These are phyloP conservation scores for Gnathonemus longibarbis DNA, from an alignment of 2,113 vertebrate species.

Conservation along the genomic window DNA sequence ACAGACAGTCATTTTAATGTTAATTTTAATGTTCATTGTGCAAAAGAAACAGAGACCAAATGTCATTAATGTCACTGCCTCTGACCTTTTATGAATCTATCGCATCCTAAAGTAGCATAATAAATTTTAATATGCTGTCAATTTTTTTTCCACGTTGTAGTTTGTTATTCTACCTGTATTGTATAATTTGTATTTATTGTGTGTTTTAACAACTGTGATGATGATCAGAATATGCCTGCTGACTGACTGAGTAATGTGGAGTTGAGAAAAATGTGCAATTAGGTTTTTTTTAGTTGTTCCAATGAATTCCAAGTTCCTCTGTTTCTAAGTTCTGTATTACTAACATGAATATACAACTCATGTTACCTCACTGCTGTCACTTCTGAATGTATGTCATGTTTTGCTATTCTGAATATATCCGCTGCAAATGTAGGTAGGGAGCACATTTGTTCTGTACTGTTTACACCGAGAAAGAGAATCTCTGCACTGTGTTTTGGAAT, in stretches of 20 bases:
- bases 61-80: background rate
- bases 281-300: background rate
- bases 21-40: background rate
- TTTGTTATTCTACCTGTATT: slow-evolving; percentile 3
- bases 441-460: background rate
- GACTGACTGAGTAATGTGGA: slow-evolving; percentile 24
- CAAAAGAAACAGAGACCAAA: background rate
- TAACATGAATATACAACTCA: background rate
- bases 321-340: background rate
- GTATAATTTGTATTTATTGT: slow-evolving; percentile 10
- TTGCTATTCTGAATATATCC: background rate
- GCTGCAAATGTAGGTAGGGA: background rate
- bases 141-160: background rate
- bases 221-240: slow-evolving; percentile 18
- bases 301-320: background rate
- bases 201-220: slow-evolving; percentile 17
- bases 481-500: background rate
- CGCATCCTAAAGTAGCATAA: background rate
- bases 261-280: slow-evolving; percentile 19
- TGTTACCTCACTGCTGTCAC: background rate
- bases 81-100: background rate
- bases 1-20: background rate
- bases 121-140: background rate
- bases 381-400: background rate
- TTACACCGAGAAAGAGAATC: background rate